Evolutionary conservation across 2,888 invertebrate species (phyloP), one percentile per base, ranked within the genome.

Genomic region (Eupeodes luniger): DNA sequence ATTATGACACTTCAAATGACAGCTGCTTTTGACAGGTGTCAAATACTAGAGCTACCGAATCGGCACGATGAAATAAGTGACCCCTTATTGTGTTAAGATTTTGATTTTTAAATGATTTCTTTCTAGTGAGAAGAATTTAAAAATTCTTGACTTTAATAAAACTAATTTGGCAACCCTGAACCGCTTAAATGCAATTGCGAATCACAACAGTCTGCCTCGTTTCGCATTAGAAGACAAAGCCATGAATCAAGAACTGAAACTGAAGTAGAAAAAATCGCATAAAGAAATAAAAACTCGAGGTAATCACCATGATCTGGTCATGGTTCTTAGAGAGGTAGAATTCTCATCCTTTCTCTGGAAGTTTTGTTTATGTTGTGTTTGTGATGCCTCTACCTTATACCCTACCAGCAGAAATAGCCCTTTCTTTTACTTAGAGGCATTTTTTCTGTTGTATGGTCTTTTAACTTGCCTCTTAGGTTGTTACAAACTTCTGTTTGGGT

Each of bases 291-390:
- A 70, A 66, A 14, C 83, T 87, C 80, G 75, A 87, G 80, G 83
- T 87, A 87, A 87, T 87, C 87, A 80, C 76, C 61, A 53, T 66
- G 61, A 84, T 84, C 79, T 84, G 80, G 79, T 80, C 80, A 84
- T 84, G 84, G 64, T 77, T 87, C 80, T 47, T 85, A 57, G 27
- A 27, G 27, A 27, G 69, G 74, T 61, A 67, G 57, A 66, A 36
- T 59, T 53, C 66, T 7, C 64, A 49, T 66, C 66, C 66, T 64
- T 64, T 64, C 64, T 62, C 40, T 40, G 6, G 40, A 9, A 40
- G 27, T 27, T 27, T 27, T 40, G 61, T 11, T 44, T 44, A 5
- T 7, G 34, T 40, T 7, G 34, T 40, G 61, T 6, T 7, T 64
- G 14, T 16, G 11, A 19, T 16, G 11, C 11, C 5, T 27, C 7